Base-by-base conservation (phyloP, 1,140 invertebrate genomes). In the Trypoxylus dichotomus region DNA sequence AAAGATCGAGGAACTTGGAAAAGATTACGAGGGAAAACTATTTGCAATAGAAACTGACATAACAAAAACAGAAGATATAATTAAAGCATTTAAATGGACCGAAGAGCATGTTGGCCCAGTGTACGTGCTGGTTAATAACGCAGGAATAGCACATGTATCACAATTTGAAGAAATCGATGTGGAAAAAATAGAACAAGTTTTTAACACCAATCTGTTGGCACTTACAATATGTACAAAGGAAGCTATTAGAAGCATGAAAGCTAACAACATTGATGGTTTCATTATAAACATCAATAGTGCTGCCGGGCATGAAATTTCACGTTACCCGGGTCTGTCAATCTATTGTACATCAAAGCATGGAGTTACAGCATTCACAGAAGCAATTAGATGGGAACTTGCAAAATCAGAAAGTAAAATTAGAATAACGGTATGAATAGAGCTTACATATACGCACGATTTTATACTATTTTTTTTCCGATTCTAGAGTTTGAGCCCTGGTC, bases 11-110 rank as follows among this genome's bases (percentile, higher is more conserved):
- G 74, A 76, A 42, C 24, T 76, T 19, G 15, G 19, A 24, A 13
- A 63, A 41, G 32, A 19, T 41, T 27, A 43, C 27, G 15, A 60
- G n/a, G 75, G 75, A 68, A 76, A 76, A 71, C 15, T 76, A 10
- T 76, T 41, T 68, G 15, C 75, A 1, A 7, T 13, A 63, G 85
- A 89, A 75, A 92, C 91, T 83, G 91, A 93, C 79, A 82, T 93
- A 0, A 85, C 85, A 5, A 88, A 90, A 1, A 91, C 92, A 81
- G 87, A 90, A 8, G 89, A 92, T 2, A 89, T 94, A 5, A 77
- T 88, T 19, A 80, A 85, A 8, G 88, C 92, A 76, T 93, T 94
- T 79, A 82, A 86, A 5, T 90, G 88, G 88, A 87, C 91, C 1
- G 87, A 90, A 74, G 82, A 85, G 13, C 87, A 87, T 19, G 83